Evolutionary conservation across 1,140 invertebrate genomes (phyloP).

Genomic region (Brachionus koreanus): DNA sequence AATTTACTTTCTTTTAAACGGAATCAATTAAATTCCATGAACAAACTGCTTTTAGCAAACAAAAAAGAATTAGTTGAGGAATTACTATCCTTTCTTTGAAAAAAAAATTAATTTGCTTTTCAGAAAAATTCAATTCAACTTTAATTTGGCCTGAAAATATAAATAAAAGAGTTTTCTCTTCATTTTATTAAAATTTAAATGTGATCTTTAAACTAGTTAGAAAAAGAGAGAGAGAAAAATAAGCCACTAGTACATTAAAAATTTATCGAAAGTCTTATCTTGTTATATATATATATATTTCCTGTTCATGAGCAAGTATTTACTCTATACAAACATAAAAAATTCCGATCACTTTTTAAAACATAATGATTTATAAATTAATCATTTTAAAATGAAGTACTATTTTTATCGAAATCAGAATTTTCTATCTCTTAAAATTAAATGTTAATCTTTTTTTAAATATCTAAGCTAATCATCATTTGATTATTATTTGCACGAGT

Average conservation of each 20-base stretch:
- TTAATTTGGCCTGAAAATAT: not conserved
- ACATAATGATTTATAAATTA: not conserved
- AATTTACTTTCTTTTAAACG: slow-evolving; percentile 5
- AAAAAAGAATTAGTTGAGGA: not conserved
- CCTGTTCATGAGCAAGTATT: not conserved
- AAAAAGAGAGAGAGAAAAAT: too few species aligned
- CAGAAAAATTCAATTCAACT: not conserved
- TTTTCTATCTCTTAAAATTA: not conserved
- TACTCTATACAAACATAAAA: not conserved
- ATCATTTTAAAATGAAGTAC: not conserved
- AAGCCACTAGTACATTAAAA: too few species aligned
- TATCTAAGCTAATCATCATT: not conserved
- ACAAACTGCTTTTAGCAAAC: not conserved
- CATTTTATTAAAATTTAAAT: too few species aligned
- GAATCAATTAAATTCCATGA: not conserved
- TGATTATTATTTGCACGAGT: not conserved
- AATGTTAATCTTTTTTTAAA: not conserved
- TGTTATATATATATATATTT: not conserved
- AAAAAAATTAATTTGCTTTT: not conserved
- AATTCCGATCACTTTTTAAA: not conserved
- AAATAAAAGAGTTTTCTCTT: not conserved
- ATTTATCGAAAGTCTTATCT: too few species aligned
- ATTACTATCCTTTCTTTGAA: not conserved
- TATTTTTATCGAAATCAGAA: not conserved
- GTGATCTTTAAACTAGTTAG: too few species aligned